Evolutionary conservation across 1,140 invertebrate species (phyloP), one percentile per base, ranked within the genome.

Genomic region (Magallana gigas): DNA sequence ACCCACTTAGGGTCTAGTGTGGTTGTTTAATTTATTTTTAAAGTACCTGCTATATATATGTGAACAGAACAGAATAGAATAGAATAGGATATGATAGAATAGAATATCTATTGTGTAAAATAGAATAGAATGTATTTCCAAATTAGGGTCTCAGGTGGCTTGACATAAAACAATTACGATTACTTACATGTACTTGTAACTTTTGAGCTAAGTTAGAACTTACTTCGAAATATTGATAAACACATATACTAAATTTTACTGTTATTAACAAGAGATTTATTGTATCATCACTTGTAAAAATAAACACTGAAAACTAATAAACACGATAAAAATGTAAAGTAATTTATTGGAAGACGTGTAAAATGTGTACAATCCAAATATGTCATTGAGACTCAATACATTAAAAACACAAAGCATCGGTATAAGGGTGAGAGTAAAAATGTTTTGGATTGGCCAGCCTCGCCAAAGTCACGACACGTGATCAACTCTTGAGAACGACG

Each of bases 401-500:
- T 48, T 48, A 48, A 48, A 48, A 48, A 48, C 36, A 48, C 36
- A 48, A 48, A 48, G 36, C 36, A 48, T 48, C 36, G 36, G 36
- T 48, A 48, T 48, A 48, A 48, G 36, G 36, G 36, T 48, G 36
- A 48, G 36, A 48, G 36, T 48, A 48, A 48, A 48, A 48, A 48
- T 48, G 36, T 48, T 48, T 48, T 48, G 36, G 36, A 48, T 48
- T 48, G 5, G 36, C 36, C 36, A 48, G 36, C 36, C 3, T 48
- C 36, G 36, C 36, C 11, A 76, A 6, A 11, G 60, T 76, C 68
- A 76, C 68, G 60, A 36, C 68, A 76, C 68, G 68, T 76, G 68
- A 76, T 76, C 36, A 76, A 76, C 68, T 76, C 57, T 88, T 88
- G 14, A 88, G 29, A 8, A 86, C 85, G 4, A 90, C 89, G 16